Conservation (phyloP, 37 sponge, comb jelly and placozoan genomes). For the Geodia barretti region DNA sequence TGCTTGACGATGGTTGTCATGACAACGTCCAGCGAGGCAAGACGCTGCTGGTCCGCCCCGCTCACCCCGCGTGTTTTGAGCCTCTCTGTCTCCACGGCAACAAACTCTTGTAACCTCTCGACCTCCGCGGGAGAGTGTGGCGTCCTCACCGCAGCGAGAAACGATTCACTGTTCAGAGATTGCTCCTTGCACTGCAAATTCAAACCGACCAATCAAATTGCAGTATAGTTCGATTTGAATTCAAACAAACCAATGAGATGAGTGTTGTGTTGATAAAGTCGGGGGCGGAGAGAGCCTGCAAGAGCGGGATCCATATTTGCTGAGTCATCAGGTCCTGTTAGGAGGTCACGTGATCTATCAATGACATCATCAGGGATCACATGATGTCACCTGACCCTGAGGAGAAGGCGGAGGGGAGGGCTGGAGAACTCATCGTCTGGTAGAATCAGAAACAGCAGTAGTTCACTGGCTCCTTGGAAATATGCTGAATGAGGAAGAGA, state of each 20-base stretch:
- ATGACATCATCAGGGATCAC: not conserved
- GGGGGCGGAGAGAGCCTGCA: conserved; percentile 37
- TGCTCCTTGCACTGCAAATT: conserved; percentile 37
- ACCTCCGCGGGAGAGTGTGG: conserved; percentile 23
- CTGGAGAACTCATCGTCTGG: conserved; percentile 48
- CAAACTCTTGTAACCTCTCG: not conserved
- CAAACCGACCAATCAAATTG: not conserved
- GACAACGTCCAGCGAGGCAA: not conserved
- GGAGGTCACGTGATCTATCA: not conserved
- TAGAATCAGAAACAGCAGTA: conserved; percentile 57
- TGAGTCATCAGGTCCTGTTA: conserved; percentile 35
- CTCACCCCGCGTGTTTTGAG: conserved; percentile 46
- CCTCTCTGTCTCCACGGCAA: conserved; percentile 18
- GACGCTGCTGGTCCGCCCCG: conserved; percentile 12
- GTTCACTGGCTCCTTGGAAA: conserved; percentile 52
- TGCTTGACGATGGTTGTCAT: not conserved
- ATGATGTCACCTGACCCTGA: conserved; percentile 19
- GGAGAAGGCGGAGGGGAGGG: conserved; percentile 30
- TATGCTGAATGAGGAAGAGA: conserved; percentile 45
- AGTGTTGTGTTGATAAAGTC: conserved; percentile 69
- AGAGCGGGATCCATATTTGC: conserved; percentile 41
- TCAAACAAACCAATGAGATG: conserved; percentile 50
- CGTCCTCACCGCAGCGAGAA: conserved; percentile 32
- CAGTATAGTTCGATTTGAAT: not conserved
- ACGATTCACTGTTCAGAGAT: conserved; percentile 43